These are phyloP conservation scores for Patiria miniata DNA, from an alignment of 35 echinoderm and acorn worm species.

Conservation along the genomic window DNA sequence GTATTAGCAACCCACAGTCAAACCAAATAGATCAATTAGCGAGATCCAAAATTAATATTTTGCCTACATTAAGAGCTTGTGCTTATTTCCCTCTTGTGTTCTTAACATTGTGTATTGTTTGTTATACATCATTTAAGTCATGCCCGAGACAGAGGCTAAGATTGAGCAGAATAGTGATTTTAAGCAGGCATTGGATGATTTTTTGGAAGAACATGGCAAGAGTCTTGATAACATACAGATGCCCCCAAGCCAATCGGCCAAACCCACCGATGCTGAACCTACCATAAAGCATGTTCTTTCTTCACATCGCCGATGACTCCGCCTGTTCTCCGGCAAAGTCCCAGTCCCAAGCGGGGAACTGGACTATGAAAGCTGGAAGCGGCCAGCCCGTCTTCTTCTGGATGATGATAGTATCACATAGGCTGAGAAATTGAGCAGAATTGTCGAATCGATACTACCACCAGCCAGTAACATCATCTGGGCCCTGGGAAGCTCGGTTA, in stretches of 20 bases:
- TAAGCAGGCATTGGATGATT: neutral
- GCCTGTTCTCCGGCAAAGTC: slow-evolving; percentile 41
- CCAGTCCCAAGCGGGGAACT: slow-evolving; percentile 54
- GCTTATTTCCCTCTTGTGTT: neutral
- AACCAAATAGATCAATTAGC: neutral
- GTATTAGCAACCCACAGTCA: neutral
- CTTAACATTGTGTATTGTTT: neutral
- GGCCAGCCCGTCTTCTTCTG: slow-evolving; percentile 50
- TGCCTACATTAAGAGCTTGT: neutral
- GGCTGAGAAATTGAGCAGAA: neutral
- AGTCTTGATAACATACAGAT: neutral
- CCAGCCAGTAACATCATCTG: slow-evolving; percentile 34
- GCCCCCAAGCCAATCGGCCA: no score
- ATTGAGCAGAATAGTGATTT: no score
- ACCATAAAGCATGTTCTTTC: neutral
- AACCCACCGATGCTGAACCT: no score
- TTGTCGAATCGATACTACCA: slow-evolving; percentile 41
- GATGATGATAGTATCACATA: neutral
- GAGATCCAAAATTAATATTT: neutral
- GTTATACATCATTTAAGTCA: neutral
- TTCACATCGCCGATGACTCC: slow-evolving; percentile 23
- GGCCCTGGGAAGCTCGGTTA: neutral
- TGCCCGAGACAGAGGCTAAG: neutral
- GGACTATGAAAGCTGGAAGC: slow-evolving; percentile 45
- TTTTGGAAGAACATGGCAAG: slow-evolving; percentile 18